Evolutionary conservation across 2,888 invertebrate species (phyloP), one percentile per base, ranked within the genome.

Genomic region (Harpalus rubripes): DNA sequence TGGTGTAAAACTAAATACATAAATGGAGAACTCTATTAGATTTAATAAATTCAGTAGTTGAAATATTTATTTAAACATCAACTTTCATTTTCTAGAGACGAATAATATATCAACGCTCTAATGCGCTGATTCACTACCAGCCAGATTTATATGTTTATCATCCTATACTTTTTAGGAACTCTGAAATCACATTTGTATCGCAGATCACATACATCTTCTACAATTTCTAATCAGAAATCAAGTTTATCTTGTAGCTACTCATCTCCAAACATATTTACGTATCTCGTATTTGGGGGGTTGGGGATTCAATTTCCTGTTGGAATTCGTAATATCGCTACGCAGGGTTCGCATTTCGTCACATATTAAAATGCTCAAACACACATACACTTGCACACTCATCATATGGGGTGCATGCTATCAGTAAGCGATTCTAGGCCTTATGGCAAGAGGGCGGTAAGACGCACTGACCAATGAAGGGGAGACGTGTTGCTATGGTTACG

Each of bases 301-400:
- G 68, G 39, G 39, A 68, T 68, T 39, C 68, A 68, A 68, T 68
- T 68, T 68, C 68, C 68, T 68, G 68, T 15, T 68, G 68, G 68
- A 68, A 68, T 68, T 68, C 68, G 68, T 68, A 68, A 68, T 68
- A 68, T 68, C 39, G 39, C 68, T 68, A 68, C 39, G 68, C 68
- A 39, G 22, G 68, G 10, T 39, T 68, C 68, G 26, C 68, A 68
- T 68, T 68, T 68, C 68, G 68, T 68, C 68, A 68, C 68, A 68
- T 68, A 68, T 68, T 68, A 68, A 68, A 68, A 68, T 68, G 68
- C 68, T 10, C 18, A 32, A 26, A 7, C 15, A 68, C 32, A 61
- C 39, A 39, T 12, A n/a, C 68, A 26, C 63, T 1, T 12, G 22
- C 22, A 22, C 1, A 22, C 22, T 22, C 22, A 22, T 22, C 22